These are phyloP conservation scores for Acanthopagrus latus DNA, from an alignment of 2,797 vertebrate species.

Conservation along the genomic window DNA sequence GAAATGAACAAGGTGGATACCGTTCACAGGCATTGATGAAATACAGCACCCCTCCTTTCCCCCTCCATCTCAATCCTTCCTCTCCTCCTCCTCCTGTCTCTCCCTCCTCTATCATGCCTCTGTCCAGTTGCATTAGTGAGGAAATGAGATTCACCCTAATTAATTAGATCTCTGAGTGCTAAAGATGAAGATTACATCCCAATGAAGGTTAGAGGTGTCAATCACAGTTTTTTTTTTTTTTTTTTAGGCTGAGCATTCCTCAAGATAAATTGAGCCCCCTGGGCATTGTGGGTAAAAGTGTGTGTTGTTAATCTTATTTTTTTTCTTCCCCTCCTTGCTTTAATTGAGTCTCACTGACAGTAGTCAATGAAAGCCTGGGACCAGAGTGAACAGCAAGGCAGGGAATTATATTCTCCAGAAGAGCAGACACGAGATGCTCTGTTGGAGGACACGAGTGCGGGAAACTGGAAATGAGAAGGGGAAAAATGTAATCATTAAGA, in stretches of 20 bases:
- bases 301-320: constrained; percentile 77
- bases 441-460: constrained; percentile 26
- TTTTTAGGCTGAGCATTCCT: constrained; percentile 70
- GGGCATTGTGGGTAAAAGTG: constrained; percentile 76
- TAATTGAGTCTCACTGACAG: constrained; percentile 82
- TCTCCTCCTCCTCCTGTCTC: constrained; percentile 38
- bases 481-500: constrained; percentile 46
- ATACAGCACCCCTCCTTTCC: constrained; percentile 26
- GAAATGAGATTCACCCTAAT: constrained; percentile 90
- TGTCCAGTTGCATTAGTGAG: constrained; percentile 87
- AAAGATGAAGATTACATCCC: constrained; percentile 88
- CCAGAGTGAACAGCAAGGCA: constrained; percentile 51
- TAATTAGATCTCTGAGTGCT: constrained; percentile 87
- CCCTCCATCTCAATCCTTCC: constrained; percentile 31
- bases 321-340: constrained; percentile 58
- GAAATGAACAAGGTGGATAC: constrained; percentile 72
- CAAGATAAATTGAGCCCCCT: constrained; percentile 82
- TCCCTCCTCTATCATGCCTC: constrained; percentile 79
- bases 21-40: constrained; percentile 70
- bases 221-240: constrained; percentile 73
- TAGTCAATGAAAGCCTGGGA: constrained; percentile 55
- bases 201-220: constrained; percentile 87
- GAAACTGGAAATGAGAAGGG: constrained; percentile 31
- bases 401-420: constrained; percentile 47
- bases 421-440: constrained; percentile 26